phyloP scores from a whole-genome alignment of 2,888 invertebrate species.

The Caenorhabditis angaria region DNA sequence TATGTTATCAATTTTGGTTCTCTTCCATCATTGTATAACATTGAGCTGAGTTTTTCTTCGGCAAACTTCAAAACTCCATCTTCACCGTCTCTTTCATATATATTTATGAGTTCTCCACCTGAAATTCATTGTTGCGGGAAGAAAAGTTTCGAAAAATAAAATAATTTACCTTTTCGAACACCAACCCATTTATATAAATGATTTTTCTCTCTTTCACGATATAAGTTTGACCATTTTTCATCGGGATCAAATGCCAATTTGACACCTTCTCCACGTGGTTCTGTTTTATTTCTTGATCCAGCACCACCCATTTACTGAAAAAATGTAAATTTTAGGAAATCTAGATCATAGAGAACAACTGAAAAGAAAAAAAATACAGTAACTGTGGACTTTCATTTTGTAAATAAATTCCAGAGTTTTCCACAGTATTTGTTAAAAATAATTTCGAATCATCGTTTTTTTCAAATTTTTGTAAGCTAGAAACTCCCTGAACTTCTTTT shows the following conservation, averaged over 20 bases:
- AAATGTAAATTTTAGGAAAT: too few relatives aligned
- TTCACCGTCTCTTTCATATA: constrained; percentile 77
- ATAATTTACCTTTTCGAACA: constrained; percentile 56
- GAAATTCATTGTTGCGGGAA: too few relatives aligned
- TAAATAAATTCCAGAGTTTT: too few relatives aligned
- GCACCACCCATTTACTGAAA: constrained; percentile 25
- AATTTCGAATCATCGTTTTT: too few relatives aligned
- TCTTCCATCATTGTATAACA: constrained; percentile 79
- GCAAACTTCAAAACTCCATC: constrained; percentile 76
- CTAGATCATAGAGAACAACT: too few relatives aligned
- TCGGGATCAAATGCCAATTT: constrained; percentile 66
- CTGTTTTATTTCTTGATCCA: constrained; percentile 38
- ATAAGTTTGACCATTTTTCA: constrained; percentile 72
- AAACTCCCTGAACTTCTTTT: too few relatives aligned
- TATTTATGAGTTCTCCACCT: constrained; percentile 86
- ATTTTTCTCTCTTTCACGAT: constrained; percentile 72
- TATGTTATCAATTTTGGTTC: constrained; percentile 82
- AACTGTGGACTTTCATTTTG: too few relatives aligned
- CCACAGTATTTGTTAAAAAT: too few relatives aligned
- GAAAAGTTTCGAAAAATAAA: constrained; percentile 1
- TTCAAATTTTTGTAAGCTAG: too few relatives aligned
- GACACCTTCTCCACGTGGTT: constrained; percentile 44
- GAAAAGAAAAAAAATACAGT: too few relatives aligned
- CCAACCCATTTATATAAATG: constrained; percentile 72
- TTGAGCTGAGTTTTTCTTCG: constrained; percentile 65